Percentiles rank a stretch among this genome's conserved stretches.
These are phyloP conservation scores for Zaprionus bogoriensis DNA, from an alignment of 2,888 invertebrate species.

Conservation along the genomic window DNA sequence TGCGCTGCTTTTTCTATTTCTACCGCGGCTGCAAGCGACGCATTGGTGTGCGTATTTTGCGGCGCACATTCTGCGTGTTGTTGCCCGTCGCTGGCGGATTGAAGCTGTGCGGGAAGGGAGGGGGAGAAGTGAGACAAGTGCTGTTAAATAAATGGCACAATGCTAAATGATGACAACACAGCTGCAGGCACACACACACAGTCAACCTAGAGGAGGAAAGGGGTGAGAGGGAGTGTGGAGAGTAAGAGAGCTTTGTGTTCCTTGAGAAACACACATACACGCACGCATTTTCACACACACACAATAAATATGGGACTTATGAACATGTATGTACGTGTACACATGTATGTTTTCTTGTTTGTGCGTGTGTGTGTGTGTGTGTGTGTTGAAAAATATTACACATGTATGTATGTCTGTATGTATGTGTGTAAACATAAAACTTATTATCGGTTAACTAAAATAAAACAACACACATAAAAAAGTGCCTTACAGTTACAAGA, in stretches of 20 bases:
- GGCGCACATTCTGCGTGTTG: conserved; percentile 68
- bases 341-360: background rate
- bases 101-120: conserved; percentile 62
- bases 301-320: conserved; percentile 6
- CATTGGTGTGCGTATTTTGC: conserved; percentile 78
- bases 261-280: background rate
- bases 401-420: background rate
- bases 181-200: background rate
- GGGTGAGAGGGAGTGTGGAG: background rate
- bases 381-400: conserved; percentile 1
- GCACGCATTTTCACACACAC: conserved; percentile 9
- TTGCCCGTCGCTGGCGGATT: conserved; percentile 70
- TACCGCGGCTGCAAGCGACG: conserved; percentile 82
- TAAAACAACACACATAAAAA: background rate
- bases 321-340: conserved; percentile 6
- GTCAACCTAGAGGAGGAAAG: background rate
- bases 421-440: background rate
- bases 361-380: conserved; percentile 26
- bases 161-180: background rate
- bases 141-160: too few species aligned
- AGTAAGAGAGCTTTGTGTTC: background rate
- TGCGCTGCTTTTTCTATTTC: conserved; percentile 61
- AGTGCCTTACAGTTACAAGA: background rate
- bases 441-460: background rate
- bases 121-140: background rate